These are phyloP conservation scores for Gymnogyps californianus DNA, from an alignment of 2,113 vertebrate genomes.

Conservation along the genomic window DNA sequence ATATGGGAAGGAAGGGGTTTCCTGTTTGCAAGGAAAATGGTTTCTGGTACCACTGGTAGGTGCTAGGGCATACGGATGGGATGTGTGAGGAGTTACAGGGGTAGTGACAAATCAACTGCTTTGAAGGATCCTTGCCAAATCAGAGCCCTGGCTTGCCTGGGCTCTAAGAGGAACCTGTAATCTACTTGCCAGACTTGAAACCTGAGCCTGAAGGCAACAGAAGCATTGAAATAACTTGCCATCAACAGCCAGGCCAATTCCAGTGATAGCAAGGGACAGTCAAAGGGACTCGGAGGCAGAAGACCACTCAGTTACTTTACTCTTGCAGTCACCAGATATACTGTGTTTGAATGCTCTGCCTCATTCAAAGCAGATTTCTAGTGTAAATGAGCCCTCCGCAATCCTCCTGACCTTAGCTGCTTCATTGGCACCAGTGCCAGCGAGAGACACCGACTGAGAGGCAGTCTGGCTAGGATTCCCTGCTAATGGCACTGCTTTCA, in stretches of 20 bases:
- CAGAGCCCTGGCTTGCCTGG: background rate
- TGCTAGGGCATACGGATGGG: rapidly evolving
- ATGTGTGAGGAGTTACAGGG: background rate
- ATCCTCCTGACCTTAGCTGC: background rate
- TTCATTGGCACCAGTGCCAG: background rate
- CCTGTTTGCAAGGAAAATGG: background rate
- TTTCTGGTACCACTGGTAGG: background rate
- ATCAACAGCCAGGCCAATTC: background rate
- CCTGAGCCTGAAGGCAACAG: background rate
- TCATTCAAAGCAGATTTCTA: background rate
- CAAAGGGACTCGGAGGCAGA: background rate
- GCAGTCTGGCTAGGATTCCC: background rate
- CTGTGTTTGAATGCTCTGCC: background rate
- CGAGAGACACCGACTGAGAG: rapidly evolving
- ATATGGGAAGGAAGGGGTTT: background rate
- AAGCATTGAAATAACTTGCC: background rate
- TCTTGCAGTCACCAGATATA: background rate
- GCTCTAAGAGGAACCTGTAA: background rate
- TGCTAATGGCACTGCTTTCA: background rate
- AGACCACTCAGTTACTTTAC: background rate
- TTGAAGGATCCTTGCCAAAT: background rate
- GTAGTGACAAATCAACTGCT: background rate
- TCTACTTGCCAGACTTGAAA: background rate
- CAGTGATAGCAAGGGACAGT: background rate
- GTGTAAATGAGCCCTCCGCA: background rate